Percentiles rank a stretch among this genome's conserved stretches.
Conservation (phyloP, 1,140 invertebrate genomes). For the Zophobas morio region DNA sequence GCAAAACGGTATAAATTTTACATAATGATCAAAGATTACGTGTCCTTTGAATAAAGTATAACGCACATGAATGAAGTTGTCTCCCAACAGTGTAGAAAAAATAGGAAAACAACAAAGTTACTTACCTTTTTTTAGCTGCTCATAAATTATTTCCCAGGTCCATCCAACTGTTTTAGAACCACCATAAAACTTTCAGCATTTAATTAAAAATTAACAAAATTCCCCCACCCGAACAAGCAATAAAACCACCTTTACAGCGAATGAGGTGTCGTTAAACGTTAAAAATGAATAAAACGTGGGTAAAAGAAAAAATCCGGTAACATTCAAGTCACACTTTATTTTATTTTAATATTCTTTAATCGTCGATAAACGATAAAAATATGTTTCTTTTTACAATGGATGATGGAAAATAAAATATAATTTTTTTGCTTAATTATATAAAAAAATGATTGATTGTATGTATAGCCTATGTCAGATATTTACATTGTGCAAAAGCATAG, state of each 20-base stretch:
- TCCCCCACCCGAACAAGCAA: background rate
- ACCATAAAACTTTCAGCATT: constrained; percentile 31
- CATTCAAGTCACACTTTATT: constrained; percentile 42
- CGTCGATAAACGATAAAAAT: constrained; percentile 31
- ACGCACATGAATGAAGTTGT: background rate
- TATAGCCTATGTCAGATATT: constrained; percentile 33
- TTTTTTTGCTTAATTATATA: constrained; percentile 28
- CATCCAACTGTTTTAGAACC: background rate
- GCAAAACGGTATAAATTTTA: too few species aligned
- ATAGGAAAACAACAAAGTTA: constrained; percentile 7
- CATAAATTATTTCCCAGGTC: background rate
- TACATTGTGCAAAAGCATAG: constrained; percentile 41
- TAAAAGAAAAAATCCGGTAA: constrained; percentile 13
- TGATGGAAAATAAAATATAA: constrained; percentile 28
- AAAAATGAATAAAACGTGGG: constrained; percentile 15
- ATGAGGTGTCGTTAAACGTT: constrained; percentile 35
- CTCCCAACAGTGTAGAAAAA: background rate
- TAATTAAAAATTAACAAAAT: constrained; percentile 32
- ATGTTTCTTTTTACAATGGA: constrained; percentile 40
- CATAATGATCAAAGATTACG: background rate
- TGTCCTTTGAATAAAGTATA: constrained; percentile 7
- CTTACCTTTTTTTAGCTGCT: constrained; percentile 13
- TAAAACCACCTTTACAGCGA: constrained; percentile 10
- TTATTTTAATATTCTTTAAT: constrained; percentile 25
- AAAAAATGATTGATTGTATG: constrained; percentile 38